Base-by-base conservation (phyloP, 2,113 vertebrate genomes). In the Garra rufa region DNA sequence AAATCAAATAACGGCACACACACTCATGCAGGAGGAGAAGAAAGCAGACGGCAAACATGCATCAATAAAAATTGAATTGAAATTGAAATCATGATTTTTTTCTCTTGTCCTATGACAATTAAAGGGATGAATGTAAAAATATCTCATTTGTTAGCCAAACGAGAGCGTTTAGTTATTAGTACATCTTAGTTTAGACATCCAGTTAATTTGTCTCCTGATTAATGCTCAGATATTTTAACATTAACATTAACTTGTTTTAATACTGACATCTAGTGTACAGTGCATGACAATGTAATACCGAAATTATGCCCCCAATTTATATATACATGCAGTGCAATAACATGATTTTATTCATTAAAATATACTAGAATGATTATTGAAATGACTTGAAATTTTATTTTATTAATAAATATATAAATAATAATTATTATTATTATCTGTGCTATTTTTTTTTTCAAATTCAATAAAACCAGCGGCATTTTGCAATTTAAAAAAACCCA, bases 241-340 rank as follows among this genome's bases (percentile, higher is more conserved):
- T 21, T n/a, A n/a, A n/a, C n/a, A 65, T 30, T 11, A 88, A 91
- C 86, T 83, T 85, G 75, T 69, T 79, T 65, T 59, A 80, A 75
- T 59, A 85, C 84, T 83, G 87, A 70, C 87, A 88, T 81, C 87
- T 85, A 76, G 76, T 88, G 87, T 48, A 48, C 21, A 9, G 38
- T n/a, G 24, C 15, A 38, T 67, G 69, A 43, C 69, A 44, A 13
- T 71, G 9, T 69, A 69, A 69, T 41, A 69, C 17, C 21, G 34
- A 2, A 1, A 24, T n/a, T 59, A 24, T 24, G 10, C 3, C 24
- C n/a, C 10, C 24, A 11, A 59, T 24, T 24, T 59, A 11, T 14
- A 41, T n/a, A 10, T 70, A n/a, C n/a, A 6, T 70, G 34, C n/a
- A 41, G 34, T 41, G 67, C 67, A 41, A 38, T 11, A 11, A 4